Conservation (phyloP, 2,888 invertebrate species). For the Elegia similella region DNA sequence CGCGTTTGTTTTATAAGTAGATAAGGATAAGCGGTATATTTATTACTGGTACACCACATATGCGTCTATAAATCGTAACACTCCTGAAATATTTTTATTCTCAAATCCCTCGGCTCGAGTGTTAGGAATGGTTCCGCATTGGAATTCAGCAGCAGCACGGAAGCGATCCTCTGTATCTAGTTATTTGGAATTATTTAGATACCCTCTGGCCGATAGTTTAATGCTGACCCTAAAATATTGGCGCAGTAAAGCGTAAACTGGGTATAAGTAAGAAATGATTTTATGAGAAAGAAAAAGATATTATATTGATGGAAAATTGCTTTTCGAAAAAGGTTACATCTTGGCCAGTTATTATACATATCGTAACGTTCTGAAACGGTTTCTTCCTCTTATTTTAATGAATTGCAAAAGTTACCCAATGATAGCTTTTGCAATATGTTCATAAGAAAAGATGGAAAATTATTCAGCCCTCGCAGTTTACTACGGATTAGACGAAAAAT, state of each 20-base stretch:
- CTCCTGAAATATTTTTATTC: neutral
- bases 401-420: too few relatives aligned
- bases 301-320: neutral
- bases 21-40: too few relatives aligned
- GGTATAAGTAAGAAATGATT: neutral
- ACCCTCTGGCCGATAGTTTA: neutral
- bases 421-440: too few relatives aligned
- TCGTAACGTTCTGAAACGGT: too few relatives aligned
- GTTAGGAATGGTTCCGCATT: neutral
- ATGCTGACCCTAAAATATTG: neutral
- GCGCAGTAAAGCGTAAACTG: neutral
- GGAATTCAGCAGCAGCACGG: neutral
- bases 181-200: slow-evolving; percentile 11
- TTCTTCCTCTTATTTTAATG: too few relatives aligned
- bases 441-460: too few relatives aligned
- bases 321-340: neutral
- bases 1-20: too few relatives aligned
- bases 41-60: neutral
- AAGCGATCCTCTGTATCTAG: slow-evolving; percentile 2
- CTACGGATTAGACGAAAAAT: too few relatives aligned
- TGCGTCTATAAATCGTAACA: neutral
- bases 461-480: too few relatives aligned
- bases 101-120: neutral
- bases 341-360: too few relatives aligned
- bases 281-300: neutral